Conservation (phyloP, 92 coral and sea anemone genomes). For the Blastomussa wellsi region DNA sequence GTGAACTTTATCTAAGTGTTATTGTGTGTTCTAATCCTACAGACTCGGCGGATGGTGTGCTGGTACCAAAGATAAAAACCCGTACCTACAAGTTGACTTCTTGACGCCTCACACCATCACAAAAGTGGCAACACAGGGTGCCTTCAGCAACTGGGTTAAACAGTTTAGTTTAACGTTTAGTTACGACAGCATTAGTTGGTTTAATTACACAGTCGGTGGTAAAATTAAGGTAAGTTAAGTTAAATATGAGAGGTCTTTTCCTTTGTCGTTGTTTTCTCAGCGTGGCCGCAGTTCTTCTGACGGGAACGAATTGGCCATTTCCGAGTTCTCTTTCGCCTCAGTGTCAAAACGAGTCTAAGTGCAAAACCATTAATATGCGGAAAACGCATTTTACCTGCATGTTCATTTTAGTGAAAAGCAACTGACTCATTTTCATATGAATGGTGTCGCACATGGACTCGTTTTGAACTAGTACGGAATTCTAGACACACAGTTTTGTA, state of each 20-base stretch:
- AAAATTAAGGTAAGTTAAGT: slow-evolving; percentile 51
- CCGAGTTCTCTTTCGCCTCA: too few species aligned
- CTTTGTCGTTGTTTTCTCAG: too few species aligned
- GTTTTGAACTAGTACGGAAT: too few species aligned
- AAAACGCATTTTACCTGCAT: too few species aligned
- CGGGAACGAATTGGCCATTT: too few species aligned
- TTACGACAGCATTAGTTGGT: slow-evolving; percentile 73
- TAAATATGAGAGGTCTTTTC: neutral
- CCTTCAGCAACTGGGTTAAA: slow-evolving; percentile 22
- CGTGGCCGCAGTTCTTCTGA: too few species aligned
- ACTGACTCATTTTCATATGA: too few species aligned
- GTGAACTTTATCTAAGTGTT: neutral
- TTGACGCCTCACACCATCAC: slow-evolving; percentile 69
- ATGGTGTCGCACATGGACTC: too few species aligned
- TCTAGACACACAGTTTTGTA: too few species aligned
- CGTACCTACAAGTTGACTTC: slow-evolving; percentile 82
- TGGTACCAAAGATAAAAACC: slow-evolving; percentile 4
- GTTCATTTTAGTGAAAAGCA: too few species aligned
- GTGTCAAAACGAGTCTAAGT: too few species aligned
- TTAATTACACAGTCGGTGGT: slow-evolving; percentile 66
- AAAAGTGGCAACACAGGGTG: slow-evolving; percentile 61
- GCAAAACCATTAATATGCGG: too few species aligned
- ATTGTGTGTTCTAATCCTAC: neutral
- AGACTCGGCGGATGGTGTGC: slow-evolving; percentile 78
- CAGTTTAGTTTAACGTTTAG: slow-evolving; percentile 67